Conservation (phyloP, 2,797 vertebrate species). For the Protosalanx chinensis region DNA sequence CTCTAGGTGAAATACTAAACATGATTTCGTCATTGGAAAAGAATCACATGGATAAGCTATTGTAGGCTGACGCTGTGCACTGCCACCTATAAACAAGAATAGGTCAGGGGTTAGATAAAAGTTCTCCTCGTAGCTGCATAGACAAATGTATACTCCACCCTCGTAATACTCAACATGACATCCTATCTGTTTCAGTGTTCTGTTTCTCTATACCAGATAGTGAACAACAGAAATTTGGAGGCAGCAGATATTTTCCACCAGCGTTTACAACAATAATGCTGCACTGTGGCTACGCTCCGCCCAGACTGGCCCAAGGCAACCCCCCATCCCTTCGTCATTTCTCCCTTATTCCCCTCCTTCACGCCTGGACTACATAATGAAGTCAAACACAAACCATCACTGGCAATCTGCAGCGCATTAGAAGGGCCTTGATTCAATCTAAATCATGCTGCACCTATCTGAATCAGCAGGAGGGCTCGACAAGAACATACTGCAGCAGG, state of each 20-base stretch:
- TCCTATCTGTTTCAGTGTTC: conserved; percentile 3
- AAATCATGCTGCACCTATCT: conserved; percentile 14
- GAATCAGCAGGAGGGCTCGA: not conserved
- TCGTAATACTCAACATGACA: conserved; percentile 19
- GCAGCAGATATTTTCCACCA: conserved; percentile 46
- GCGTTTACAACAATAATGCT: conserved; percentile 39
- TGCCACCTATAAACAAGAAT: conserved; percentile 14
- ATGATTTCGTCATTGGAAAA: conserved; percentile 9
- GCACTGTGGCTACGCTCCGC: conserved; percentile 46
- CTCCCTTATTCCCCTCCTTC: conserved; percentile 36
- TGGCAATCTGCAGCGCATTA: conserved; percentile 57
- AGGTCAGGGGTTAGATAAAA: conserved; percentile 25
- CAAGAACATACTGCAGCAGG: not conserved
- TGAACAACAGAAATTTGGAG: conserved; percentile 46
- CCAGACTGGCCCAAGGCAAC: conserved; percentile 46
- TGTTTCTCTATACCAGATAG: conserved; percentile 13
- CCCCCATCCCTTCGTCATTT: conserved; percentile 22
- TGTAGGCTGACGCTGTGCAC: not conserved
- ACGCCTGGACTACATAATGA: conserved; percentile 62
- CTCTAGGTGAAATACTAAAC: conserved; percentile 4
- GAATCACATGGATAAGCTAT: conserved; percentile 20
- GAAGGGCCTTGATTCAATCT: conserved; percentile 42
- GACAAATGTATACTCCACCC: conserved; percentile 1
- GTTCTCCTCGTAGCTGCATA: not conserved
- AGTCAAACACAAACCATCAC: conserved; percentile 52